These are phyloP conservation scores for Globodera ellingtonae DNA, from an alignment of 1,140 invertebrate species.

Conservation along the genomic window DNA sequence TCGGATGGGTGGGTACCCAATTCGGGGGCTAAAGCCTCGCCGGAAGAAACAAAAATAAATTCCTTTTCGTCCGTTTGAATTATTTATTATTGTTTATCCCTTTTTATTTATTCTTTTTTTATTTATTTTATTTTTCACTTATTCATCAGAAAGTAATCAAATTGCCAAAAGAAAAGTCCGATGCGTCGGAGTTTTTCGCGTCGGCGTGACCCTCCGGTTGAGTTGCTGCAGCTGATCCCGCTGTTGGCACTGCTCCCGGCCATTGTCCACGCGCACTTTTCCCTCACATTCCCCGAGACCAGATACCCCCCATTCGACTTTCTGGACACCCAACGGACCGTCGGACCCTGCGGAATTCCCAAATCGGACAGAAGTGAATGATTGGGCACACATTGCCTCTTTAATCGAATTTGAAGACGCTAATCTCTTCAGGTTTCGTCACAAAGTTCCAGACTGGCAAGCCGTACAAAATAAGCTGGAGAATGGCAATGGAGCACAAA, in stretches of 20 bases:
- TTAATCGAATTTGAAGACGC: background rate
- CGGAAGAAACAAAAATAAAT: background rate
- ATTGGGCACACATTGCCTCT: conserved; percentile 5
- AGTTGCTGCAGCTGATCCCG: background rate
- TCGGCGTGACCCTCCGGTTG: background rate
- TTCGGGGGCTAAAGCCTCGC: too few relatives aligned
- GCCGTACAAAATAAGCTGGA: conserved; percentile 16
- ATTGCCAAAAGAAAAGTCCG: background rate
- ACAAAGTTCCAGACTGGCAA: conserved; percentile 12
- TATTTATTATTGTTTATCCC: background rate
- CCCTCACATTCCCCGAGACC: conserved; percentile 67
- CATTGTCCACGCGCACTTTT: conserved; percentile 51
- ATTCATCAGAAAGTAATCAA: background rate
- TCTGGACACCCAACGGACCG: conserved; percentile 84
- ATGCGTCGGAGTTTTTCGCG: background rate
- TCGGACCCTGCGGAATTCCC: conserved; percentile 89
- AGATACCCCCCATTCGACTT: conserved; percentile 84
- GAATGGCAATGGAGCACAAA: conserved; percentile 13
- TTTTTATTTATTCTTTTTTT: background rate
- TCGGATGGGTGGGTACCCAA: too few relatives aligned
- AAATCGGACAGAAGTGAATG: conserved; percentile 68
- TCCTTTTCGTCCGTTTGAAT: too few relatives aligned
- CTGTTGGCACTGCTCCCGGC: background rate
- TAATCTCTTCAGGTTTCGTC: conserved; percentile 14
- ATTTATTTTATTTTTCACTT: background rate